These are phyloP conservation scores for Camarhynchus parvulus DNA, from an alignment of 2,113 vertebrate genomes.

Conservation along the genomic window DNA sequence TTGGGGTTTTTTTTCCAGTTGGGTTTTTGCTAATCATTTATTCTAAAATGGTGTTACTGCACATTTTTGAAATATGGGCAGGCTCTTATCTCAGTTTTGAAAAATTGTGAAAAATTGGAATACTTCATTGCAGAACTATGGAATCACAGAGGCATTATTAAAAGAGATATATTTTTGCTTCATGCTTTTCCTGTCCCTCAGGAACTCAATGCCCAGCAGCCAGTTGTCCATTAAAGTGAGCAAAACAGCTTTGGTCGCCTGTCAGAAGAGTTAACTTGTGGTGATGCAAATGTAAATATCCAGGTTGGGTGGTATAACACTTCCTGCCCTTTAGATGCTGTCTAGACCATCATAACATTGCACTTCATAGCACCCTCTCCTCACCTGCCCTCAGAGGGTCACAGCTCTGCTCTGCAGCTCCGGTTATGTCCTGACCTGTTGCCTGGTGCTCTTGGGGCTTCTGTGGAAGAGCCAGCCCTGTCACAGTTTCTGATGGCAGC, in stretches of 20 bases:
- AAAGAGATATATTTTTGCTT: not conserved
- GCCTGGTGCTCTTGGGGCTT: not conserved
- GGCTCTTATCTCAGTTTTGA: not conserved
- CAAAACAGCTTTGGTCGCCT: not conserved
- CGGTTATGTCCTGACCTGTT: not conserved
- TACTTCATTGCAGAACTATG: not conserved
- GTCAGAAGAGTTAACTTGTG: not conserved
- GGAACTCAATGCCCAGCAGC: accelerated
- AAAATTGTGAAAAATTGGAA: not conserved
- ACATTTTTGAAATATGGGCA: not conserved
- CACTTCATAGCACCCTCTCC: not conserved
- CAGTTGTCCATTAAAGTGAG: not conserved
- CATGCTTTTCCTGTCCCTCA: not conserved
- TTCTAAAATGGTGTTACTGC: not conserved
- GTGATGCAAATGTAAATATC: not conserved
- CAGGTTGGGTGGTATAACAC: not conserved
- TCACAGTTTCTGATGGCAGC: not conserved
- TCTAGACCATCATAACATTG: not conserved
- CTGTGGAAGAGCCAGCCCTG: not conserved
- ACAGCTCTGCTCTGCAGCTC: not conserved
- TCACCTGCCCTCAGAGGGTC: not conserved
- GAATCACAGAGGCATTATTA: not conserved
- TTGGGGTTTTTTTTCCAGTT: not conserved
- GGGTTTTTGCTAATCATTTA: not conserved
- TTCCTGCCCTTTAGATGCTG: not conserved